These are phyloP conservation scores for Percopsis transmontana DNA, from an alignment of 2,113 vertebrate genomes.

Conservation along the genomic window DNA sequence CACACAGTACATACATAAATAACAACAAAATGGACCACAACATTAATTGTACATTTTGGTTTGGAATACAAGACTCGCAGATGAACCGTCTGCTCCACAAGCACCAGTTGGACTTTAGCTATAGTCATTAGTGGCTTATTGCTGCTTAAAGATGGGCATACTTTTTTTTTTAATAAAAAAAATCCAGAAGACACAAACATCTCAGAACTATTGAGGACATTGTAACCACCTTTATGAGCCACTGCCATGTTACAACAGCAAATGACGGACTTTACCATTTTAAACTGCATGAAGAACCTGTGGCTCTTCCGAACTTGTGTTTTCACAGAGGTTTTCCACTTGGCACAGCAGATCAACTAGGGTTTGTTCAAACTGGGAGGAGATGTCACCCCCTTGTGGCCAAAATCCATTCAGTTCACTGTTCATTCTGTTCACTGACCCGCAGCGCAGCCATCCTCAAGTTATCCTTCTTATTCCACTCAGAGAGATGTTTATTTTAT, in stretches of 20 bases:
- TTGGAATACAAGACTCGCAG: conserved; percentile 1
- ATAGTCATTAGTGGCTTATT: conserved; percentile 21
- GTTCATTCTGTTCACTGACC: not conserved
- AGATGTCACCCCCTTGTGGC: conserved; percentile 32
- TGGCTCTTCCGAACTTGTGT: not conserved
- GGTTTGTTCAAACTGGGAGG: not conserved
- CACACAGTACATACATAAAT: not conserved
- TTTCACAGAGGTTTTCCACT: not conserved
- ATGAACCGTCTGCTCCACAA: not conserved
- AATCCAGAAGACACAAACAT: not conserved
- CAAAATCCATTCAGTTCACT: conserved; percentile 6
- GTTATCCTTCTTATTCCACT: no score
- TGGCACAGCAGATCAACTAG: not conserved
- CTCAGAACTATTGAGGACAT: not conserved
- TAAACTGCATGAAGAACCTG: not conserved
- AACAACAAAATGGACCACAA: not conserved
- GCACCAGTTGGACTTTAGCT: conserved; percentile 9
- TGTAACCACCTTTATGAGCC: not conserved
- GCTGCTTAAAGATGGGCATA: conserved; percentile 15
- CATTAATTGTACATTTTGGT: conserved; percentile 1
- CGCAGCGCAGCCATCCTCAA: not conserved
- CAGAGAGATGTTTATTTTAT: not conserved
- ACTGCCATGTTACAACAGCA: not conserved
- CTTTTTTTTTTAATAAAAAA: not conserved
- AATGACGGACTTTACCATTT: not conserved